A percentile compares a stretch with the other conserved stretches of the same genome.
Conservation (phyloP, 2,797 vertebrate species). For the Chloroceryle inda region DNA sequence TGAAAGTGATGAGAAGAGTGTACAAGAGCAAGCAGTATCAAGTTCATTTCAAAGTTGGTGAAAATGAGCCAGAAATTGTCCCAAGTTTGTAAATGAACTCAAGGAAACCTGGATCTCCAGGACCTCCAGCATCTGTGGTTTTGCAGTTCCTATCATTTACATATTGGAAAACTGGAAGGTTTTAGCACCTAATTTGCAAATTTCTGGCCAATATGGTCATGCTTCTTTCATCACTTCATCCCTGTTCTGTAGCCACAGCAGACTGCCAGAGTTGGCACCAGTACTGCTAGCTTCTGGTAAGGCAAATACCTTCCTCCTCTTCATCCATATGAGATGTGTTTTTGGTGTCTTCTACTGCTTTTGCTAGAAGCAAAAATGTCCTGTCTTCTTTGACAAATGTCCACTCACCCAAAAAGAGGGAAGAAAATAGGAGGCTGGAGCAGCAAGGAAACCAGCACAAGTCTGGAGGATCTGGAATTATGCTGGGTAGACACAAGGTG, state of each 20-base stretch:
- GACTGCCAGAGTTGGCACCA: not conserved
- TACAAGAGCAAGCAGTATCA: not conserved
- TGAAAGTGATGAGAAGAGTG: not conserved
- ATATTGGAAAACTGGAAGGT: not conserved
- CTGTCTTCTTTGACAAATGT: not conserved
- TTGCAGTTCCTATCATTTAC: not conserved
- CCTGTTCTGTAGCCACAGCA: not conserved
- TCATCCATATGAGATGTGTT: accelerated
- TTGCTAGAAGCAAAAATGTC: not conserved
- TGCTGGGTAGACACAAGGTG: not conserved
- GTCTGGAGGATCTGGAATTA: not conserved
- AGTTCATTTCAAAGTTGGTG: not conserved
- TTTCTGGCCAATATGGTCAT: not conserved
- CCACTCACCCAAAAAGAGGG: not conserved
- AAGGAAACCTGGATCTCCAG: not conserved
- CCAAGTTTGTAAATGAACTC: not conserved
- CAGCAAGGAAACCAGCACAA: not conserved
- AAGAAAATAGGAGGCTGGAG: not conserved
- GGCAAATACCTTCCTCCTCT: not conserved
- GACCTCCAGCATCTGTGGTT: not conserved
- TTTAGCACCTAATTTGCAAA: not conserved
- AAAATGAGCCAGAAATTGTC: not conserved
- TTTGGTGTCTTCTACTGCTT: not conserved
- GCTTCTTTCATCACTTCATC: not conserved
- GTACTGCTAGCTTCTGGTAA: not conserved